A percentile compares a stretch with the other conserved stretches of the same genome.
Conservation (phyloP, 2,113 vertebrate genomes). For the Peromyscus californicus region DNA sequence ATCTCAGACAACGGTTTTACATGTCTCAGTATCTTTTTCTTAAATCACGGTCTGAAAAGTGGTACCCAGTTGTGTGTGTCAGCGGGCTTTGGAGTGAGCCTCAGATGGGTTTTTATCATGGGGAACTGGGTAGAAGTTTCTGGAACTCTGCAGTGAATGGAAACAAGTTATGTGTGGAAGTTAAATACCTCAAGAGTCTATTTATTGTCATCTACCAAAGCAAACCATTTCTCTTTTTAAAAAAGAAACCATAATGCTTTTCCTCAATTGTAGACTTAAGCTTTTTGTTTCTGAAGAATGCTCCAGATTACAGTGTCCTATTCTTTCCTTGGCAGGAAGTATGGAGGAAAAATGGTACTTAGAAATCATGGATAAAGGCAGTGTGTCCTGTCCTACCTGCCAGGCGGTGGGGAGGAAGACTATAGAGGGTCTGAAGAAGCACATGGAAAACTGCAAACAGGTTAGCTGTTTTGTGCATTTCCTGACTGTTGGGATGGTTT, state of each 20-base stretch:
- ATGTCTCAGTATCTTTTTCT: background rate
- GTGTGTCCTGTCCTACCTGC: conserved; percentile 95
- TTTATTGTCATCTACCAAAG: background rate
- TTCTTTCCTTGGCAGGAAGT: conserved; percentile 90
- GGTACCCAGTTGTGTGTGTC: background rate
- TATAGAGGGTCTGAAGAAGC: conserved; percentile 97
- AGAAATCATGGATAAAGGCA: conserved; percentile 95
- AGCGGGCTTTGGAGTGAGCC: background rate
- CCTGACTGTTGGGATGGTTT: background rate
- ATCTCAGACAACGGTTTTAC: background rate
- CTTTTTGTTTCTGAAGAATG: conserved; percentile 50
- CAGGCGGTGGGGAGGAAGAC: conserved; percentile 96
- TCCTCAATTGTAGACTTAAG: background rate
- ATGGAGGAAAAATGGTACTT: conserved; percentile 95
- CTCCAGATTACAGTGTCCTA: conserved; percentile 17
- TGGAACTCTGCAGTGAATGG: background rate
- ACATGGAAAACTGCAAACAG: conserved; percentile 95
- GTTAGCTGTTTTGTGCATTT: conserved; percentile 83
- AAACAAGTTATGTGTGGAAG: conserved; percentile 38
- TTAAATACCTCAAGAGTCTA: background rate
- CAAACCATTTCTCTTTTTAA: background rate
- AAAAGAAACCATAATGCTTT: background rate
- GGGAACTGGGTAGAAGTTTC: conserved; percentile 29
- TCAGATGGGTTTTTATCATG: background rate
- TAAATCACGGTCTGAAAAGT: background rate